Conservation (phyloP, 2,888 invertebrate species). For the Exephanes ischioxanthus region DNA sequence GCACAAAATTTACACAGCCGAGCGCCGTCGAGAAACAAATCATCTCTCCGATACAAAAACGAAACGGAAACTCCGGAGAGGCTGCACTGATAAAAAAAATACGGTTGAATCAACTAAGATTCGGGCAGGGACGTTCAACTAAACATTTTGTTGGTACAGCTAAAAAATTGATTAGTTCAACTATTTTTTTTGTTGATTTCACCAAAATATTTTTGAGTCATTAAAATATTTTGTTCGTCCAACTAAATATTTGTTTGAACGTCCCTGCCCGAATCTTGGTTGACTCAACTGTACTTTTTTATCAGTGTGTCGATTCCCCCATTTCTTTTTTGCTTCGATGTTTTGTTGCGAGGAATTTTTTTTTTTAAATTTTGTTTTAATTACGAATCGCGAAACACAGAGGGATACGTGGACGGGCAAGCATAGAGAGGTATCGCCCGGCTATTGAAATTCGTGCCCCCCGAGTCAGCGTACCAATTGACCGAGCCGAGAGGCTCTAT, state of each 20-base stretch:
- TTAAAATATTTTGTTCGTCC: too few relatives aligned
- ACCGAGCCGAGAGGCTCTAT: slow-evolving; percentile 62
- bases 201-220: too few relatives aligned
- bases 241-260: too few relatives aligned
- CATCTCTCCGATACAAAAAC: background rate
- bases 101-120: too few relatives aligned
- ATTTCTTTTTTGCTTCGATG: slow-evolving; percentile 15
- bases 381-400: slow-evolving; percentile 25
- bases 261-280: too few relatives aligned
- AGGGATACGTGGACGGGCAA: background rate
- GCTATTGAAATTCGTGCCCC: slow-evolving; percentile 62
- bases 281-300: too few relatives aligned
- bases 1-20: background rate
- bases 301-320: background rate
- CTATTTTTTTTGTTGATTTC: too few relatives aligned
- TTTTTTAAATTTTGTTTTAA: background rate
- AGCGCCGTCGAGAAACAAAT: background rate
- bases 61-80: background rate
- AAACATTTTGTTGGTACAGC: too few relatives aligned
- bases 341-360: background rate
- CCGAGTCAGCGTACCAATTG: slow-evolving; percentile 62
- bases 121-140: too few relatives aligned
- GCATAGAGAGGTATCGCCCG: slow-evolving; percentile 26
- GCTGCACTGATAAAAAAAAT: too few relatives aligned
- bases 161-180: too few relatives aligned